These are phyloP conservation scores for Drosophila truncata DNA, from an alignment of 1,140 invertebrate genomes.

Conservation along the genomic window DNA sequence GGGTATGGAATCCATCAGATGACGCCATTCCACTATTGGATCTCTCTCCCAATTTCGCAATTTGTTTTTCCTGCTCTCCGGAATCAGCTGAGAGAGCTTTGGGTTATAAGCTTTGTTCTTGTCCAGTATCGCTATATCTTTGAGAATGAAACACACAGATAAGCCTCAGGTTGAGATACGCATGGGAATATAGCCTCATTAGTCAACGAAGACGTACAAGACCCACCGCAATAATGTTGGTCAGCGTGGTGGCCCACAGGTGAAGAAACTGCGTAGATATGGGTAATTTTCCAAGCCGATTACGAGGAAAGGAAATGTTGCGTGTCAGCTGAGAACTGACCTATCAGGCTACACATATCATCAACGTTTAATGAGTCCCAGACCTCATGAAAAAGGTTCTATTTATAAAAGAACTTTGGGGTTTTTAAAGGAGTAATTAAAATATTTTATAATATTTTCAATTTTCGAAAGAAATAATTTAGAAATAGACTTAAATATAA, in stretches of 20 bases:
- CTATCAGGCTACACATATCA: constrained; percentile 13
- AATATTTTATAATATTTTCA: neutral
- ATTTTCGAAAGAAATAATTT: neutral
- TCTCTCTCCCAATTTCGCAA: constrained; percentile 28
- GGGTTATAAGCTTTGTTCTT: constrained; percentile 26
- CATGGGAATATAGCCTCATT: constrained; percentile 2
- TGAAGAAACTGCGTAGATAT: constrained; percentile 47
- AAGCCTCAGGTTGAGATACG: constrained; percentile 25
- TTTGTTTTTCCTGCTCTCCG: constrained; percentile 11
- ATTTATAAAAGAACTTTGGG: neutral
- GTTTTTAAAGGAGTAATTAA: too few species aligned
- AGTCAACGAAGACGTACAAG: constrained; percentile 19
- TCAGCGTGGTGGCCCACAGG: constrained; percentile 66
- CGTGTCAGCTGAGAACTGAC: constrained; percentile 10
- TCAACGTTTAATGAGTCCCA: neutral
- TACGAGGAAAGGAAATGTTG: neutral
- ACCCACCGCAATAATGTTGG: constrained; percentile 49
- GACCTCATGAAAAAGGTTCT: neutral
- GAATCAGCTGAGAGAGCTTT: constrained; percentile 39
- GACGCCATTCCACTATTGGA: constrained; percentile 32
- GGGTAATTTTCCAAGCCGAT: constrained; percentile 7
- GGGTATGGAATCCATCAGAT: constrained; percentile 11
- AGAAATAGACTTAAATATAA: neutral
- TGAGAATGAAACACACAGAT: constrained; percentile 23
- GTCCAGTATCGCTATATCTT: constrained; percentile 25